phyloP scores from a whole-genome alignment of 2,888 invertebrate species.

The Himalopsyche japonica region DNA sequence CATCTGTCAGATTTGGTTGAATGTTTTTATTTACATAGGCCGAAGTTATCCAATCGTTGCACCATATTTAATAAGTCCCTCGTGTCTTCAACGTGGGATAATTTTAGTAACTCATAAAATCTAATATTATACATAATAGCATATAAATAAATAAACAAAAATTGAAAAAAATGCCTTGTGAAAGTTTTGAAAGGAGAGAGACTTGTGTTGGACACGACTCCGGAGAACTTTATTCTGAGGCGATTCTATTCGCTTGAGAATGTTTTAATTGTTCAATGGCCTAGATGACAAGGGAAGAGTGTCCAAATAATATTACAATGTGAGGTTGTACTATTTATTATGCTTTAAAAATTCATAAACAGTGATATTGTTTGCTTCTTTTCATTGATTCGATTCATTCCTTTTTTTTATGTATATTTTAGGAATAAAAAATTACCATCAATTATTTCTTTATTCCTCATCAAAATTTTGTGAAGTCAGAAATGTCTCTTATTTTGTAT shows the following conservation, averaged over 20 bases:
- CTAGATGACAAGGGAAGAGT: neutral
- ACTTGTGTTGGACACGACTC: neutral
- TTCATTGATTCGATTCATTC: neutral
- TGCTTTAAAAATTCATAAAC: neutral
- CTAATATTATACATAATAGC: neutral
- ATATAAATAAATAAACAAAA: neutral
- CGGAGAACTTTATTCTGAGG: neutral
- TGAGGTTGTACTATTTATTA: neutral
- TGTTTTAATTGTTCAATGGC: neutral
- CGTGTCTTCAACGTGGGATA: neutral
- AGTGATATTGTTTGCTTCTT: neutral
- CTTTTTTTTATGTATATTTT: neutral
- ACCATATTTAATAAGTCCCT: neutral
- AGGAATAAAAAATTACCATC: neutral
- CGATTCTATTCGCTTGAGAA: neutral
- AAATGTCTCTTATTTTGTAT: neutral
- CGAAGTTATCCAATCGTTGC: neutral
- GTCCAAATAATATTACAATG: neutral
- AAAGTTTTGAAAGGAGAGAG: neutral
- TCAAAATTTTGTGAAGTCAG: neutral
- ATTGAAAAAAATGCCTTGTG: slow-evolving; percentile 2
- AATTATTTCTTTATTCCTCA: neutral
- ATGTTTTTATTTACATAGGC: neutral
- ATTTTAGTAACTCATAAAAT: neutral
- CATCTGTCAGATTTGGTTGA: neutral